phyloP scores from a whole-genome alignment of 2,888 invertebrate genomes.

The Brachynemurus nebulosus region DNA sequence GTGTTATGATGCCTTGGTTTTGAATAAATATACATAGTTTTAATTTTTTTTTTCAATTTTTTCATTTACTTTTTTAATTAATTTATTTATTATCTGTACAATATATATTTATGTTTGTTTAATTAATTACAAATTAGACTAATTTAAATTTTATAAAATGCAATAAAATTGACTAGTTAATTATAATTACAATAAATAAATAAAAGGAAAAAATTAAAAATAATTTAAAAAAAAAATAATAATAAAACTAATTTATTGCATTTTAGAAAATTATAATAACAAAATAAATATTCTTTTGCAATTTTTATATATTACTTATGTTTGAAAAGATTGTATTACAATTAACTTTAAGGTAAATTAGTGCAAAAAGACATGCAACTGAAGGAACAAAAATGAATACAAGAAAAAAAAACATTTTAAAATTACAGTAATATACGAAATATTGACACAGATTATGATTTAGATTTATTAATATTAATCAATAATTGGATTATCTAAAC shows the following conservation, averaged over 20 bases:
- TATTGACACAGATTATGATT: no score
- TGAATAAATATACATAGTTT: neutral
- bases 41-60: neutral
- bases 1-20: neutral
- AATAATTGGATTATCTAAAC: no score
- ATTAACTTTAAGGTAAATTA: conserved; percentile 1
- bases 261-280: no score
- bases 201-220: no score
- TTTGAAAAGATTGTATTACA: no score
- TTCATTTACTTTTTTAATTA: neutral
- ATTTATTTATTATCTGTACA: neutral
- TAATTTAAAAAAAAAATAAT: no score
- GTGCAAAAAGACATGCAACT: neutral
- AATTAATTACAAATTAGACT: neutral
- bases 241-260: no score
- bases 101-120: neutral
- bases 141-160: neutral
- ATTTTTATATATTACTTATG: no score
- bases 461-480: no score
- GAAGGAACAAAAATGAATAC: neutral
- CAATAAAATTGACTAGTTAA: neutral
- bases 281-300: no score
- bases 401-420: neutral
- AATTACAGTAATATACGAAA: neutral
- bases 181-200: no score